These are phyloP conservation scores for Alaudala cheleensis DNA, from an alignment of 2,113 vertebrate species.

Conservation along the genomic window DNA sequence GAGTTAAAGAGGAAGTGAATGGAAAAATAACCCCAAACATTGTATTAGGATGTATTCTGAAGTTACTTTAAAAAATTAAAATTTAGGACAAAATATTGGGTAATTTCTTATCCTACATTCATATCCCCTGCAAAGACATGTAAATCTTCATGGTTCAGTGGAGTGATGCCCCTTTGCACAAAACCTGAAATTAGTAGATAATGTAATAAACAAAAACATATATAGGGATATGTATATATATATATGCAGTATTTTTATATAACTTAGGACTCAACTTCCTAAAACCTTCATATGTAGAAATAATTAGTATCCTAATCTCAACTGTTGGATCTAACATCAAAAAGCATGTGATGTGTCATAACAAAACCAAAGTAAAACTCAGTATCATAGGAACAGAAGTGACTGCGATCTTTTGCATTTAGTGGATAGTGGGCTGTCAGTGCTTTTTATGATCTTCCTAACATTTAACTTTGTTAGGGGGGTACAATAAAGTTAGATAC, in stretches of 20 bases:
- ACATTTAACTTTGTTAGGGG: background rate
- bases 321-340: background rate
- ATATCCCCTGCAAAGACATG: background rate
- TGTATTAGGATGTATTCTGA: background rate
- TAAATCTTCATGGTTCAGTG: background rate
- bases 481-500: background rate
- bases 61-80: background rate
- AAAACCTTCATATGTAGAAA: background rate
- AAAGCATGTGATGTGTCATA: background rate
- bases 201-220: background rate
- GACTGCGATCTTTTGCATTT: background rate
- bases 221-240: fast-evolving
- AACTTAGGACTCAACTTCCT: background rate
- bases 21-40: background rate
- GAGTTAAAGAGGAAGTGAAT: background rate
- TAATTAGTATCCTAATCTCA: background rate
- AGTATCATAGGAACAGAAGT: background rate
- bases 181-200: background rate
- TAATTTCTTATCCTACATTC: background rate
- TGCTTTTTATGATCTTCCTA: background rate
- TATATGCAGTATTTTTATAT: background rate
- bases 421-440: background rate
- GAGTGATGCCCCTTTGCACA: background rate
- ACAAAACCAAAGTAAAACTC: background rate
- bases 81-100: background rate